phyloP scores from a whole-genome alignment of 2,888 invertebrate species.

The Ischnura elegans region DNA sequence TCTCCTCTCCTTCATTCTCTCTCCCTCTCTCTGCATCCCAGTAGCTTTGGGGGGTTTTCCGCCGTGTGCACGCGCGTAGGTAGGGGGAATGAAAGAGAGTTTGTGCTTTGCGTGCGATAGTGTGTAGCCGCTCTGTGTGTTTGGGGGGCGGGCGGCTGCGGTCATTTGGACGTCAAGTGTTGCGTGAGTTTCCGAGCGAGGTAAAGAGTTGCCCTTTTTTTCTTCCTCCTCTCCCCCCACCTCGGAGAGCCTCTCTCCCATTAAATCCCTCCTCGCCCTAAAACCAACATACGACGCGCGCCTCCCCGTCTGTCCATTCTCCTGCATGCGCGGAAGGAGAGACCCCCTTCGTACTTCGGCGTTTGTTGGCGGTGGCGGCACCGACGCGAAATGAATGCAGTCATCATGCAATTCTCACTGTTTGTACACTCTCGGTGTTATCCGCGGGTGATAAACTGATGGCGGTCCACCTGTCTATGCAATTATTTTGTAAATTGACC shows the following conservation, averaged over 20 bases:
- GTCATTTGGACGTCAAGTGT: slow-evolving; percentile 38
- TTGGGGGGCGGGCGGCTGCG: slow-evolving; percentile 12
- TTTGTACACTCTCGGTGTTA: too few species aligned
- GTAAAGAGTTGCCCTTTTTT: slow-evolving; percentile 29
- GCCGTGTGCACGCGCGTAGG: background rate
- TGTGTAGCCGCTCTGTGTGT: background rate
- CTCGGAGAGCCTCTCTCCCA: background rate
- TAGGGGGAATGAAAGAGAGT: background rate
- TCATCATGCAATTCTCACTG: too few species aligned
- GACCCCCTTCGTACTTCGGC: too few species aligned
- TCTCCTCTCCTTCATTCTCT: background rate
- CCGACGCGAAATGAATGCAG: too few species aligned
- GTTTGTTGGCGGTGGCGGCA: too few species aligned
- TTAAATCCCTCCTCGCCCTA: background rate
- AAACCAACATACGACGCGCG: background rate
- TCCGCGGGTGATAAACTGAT: too few species aligned
- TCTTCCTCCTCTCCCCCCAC: background rate
- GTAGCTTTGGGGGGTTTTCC: background rate
- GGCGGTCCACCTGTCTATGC: too few species aligned
- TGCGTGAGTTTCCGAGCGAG: background rate
- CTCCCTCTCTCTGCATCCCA: background rate
- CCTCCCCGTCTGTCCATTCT: background rate
- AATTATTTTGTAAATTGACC: too few species aligned
- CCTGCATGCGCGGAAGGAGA: too few species aligned
- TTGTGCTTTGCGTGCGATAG: slow-evolving; percentile 16